Percentiles rank a stretch among this genome's conserved stretches.
Evolutionary conservation across 1,140 invertebrate species (phyloP).

Genomic region (Samia ricini): DNA sequence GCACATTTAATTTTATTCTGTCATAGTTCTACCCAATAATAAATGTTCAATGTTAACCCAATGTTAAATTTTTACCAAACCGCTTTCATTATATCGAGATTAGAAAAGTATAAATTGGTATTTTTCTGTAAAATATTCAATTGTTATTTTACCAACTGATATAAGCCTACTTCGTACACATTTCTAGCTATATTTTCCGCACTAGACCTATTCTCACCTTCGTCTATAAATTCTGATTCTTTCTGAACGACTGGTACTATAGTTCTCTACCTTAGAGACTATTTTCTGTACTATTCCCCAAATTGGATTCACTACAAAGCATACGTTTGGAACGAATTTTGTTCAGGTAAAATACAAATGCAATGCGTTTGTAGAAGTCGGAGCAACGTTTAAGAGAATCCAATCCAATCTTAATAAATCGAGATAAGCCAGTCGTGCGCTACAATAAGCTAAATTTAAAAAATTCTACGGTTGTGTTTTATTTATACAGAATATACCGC

Average conservation of each 20-base stretch:
- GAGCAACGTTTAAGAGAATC: constrained; percentile 5
- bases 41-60: too few relatives aligned
- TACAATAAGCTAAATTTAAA: background rate
- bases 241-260: background rate
- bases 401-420: constrained; percentile 13
- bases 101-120: too few relatives aligned
- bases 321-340: constrained; percentile 20
- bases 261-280: background rate
- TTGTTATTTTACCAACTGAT: too few relatives aligned
- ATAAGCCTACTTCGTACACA: too few relatives aligned
- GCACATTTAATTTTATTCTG: too few relatives aligned
- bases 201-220: constrained; percentile 17
- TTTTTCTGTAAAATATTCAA: too few relatives aligned
- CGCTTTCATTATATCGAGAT: too few relatives aligned
- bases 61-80: too few relatives aligned
- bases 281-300: constrained; percentile 8
- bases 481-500: too few relatives aligned
- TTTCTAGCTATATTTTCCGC: background rate
- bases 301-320: constrained; percentile 23
- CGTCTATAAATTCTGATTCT: constrained; percentile 11
- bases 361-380: background rate
- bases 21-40: too few relatives aligned
- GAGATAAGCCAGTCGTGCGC: too few relatives aligned
- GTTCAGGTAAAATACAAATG: constrained; percentile 19
- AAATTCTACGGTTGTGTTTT: too few relatives aligned